Evolutionary conservation across 2,888 invertebrate genomes (phyloP).

Genomic region (Strigamia transsilvanica): DNA sequence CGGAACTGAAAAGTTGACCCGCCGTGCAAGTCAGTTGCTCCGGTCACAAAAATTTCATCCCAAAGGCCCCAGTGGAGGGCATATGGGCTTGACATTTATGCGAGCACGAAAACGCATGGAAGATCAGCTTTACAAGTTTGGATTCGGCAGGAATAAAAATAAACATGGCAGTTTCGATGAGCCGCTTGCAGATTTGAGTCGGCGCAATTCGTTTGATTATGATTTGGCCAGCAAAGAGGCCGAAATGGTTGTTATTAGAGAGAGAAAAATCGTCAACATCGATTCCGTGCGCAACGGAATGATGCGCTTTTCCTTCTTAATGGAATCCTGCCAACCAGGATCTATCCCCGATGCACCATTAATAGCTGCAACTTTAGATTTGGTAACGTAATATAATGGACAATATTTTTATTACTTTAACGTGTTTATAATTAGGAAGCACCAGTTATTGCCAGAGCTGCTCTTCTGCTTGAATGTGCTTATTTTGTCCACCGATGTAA

Average conservation of each 20-base stretch:
- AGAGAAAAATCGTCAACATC: constrained; percentile 82
- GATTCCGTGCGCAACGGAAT: constrained; percentile 86
- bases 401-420: too few species aligned
- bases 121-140: constrained; percentile 75
- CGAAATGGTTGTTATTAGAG: constrained; percentile 86
- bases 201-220: constrained; percentile 83
- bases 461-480: constrained; percentile 91
- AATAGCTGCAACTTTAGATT: constrained; percentile 89
- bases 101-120: constrained; percentile 89
- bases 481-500: constrained; percentile 98
- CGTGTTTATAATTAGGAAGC: constrained; percentile 74
- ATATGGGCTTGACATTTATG: constrained; percentile 74
- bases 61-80: constrained; percentile 59
- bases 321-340: constrained; percentile 96
- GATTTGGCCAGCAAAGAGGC: constrained; percentile 82
- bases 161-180: constrained; percentile 90
- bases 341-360: constrained; percentile 95
- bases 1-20: constrained; percentile 58
- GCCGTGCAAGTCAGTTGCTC: constrained; percentile 58
- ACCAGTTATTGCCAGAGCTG: constrained; percentile 90
- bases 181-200: constrained; percentile 74
- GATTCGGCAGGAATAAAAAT: constrained; percentile 71
- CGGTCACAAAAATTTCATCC: constrained; percentile 61
- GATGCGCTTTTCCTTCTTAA: constrained; percentile 85
- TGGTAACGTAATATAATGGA: constrained; percentile 64